A percentile compares a stretch with the other conserved stretches of the same genome.
Conservation (phyloP, 2,113 vertebrate species). For the Melanerpes formicivorus region DNA sequence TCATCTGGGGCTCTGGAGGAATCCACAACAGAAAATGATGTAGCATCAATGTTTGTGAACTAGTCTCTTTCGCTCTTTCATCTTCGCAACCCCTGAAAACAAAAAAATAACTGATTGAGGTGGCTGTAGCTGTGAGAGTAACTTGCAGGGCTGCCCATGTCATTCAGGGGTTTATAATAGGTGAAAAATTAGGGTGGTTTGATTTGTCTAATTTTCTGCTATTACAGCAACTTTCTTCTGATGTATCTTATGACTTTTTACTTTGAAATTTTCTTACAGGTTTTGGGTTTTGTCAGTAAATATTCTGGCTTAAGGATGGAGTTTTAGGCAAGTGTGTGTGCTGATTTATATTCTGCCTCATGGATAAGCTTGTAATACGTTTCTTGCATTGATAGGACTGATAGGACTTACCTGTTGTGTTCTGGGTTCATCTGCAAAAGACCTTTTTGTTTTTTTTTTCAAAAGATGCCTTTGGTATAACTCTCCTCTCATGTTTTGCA, state of each 20-base stretch:
- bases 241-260: accelerated
- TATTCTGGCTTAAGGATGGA: neutral
- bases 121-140: neutral
- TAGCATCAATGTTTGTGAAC: neutral
- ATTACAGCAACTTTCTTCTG: neutral
- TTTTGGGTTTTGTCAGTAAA: neutral
- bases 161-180: neutral
- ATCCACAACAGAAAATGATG: neutral
- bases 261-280: neutral
- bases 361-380: neutral
- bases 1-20: neutral
- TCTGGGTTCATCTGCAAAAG: neutral
- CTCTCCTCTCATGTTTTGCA: neutral
- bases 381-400: neutral
- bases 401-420: neutral
- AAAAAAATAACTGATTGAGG: neutral
- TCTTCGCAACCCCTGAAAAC: neutral
- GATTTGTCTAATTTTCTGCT: neutral
- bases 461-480: neutral
- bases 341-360: neutral
- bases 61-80: neutral
- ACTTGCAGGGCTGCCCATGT: neutral
- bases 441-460: neutral
- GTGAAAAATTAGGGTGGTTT: neutral
- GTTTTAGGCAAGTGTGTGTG: neutral